Evolutionary conservation across 2,888 invertebrate genomes (phyloP).

Genomic region (Anarsia innoxiella): DNA sequence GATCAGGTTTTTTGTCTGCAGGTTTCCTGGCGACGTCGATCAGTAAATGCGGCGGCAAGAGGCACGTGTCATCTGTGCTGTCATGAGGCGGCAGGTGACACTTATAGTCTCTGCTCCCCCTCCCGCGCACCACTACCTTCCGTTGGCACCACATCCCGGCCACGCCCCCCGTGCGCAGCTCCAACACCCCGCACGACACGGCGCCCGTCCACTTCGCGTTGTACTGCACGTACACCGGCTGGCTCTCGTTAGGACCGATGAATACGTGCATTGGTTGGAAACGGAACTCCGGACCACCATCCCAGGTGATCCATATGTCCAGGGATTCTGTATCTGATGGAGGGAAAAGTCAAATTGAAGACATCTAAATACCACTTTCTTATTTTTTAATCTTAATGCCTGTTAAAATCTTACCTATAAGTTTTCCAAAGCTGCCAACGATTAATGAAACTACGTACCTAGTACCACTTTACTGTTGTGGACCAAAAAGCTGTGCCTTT

Average conservation of each 20-base stretch:
- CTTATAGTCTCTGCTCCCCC: conserved; percentile 30
- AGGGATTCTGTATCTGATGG: not conserved
- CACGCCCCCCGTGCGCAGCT: conserved; percentile 10
- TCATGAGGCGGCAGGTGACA: conserved; percentile 28
- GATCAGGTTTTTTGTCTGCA: too few relatives aligned
- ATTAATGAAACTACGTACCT: not conserved
- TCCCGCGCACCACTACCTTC: conserved; percentile 24
- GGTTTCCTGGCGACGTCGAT: too few relatives aligned
- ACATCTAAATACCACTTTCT: too few relatives aligned
- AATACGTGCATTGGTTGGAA: not conserved
- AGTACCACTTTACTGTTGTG: not conserved
- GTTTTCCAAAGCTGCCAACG: too few relatives aligned
- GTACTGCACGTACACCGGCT: not conserved
- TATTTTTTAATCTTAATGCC: too few relatives aligned
- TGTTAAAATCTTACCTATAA: too few relatives aligned
- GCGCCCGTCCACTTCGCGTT: conserved; percentile 15
- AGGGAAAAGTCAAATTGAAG: too few relatives aligned
- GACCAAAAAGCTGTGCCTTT: not conserved
- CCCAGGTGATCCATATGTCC: not conserved
- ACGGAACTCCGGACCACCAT: not conserved
- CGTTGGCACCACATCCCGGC: conserved; percentile 30
- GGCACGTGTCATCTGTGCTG: conserved; percentile 33
- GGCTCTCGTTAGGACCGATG: not conserved
- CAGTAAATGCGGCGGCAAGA: too few relatives aligned
- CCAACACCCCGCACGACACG: conserved; percentile 11